Evolutionary conservation across 1,140 invertebrate genomes (phyloP), one percentile per base, ranked within the genome.

Genomic region (Drosophila pruinosa): DNA sequence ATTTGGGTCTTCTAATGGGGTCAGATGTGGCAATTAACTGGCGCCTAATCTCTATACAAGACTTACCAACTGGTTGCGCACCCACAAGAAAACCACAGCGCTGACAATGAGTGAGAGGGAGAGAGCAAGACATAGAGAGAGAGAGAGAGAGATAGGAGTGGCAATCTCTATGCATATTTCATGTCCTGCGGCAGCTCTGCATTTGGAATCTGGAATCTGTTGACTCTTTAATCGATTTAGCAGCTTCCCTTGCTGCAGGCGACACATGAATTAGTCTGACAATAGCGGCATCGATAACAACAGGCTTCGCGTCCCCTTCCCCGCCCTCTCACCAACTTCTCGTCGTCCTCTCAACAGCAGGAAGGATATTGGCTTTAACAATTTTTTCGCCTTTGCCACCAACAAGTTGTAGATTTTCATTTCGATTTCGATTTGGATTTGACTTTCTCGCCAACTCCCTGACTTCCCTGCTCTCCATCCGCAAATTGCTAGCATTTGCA

Each of bases 181-280:
- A 62, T 52, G 26, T n/a, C 57, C 65, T 45, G 57, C 57, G 47
- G 47, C 65, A 24, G 48, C 15, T 52, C 54, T 26, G 28, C 67
- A 71, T 58, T 75, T 52, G 56, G 31, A 67, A 77, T 39, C 48
- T 56, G 38, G 43, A 76, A 70, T 53, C 59, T 63, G 80, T 75
- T 81, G 47, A 81, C 82, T 86, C 78, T 88, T 88, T 78, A 88
- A 88, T 75, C 82, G 82, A 86, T 88, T 88, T 75, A 75, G 65
- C 63, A 80, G 76, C 58, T 28, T 61, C 62, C 63, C 47, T 62
- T 85, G 70, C 82, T 86, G 82, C 78, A 88, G 63, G 50, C 82
- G 82, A 86, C 82, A 86, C 82, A 86, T 88, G 82, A 86, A 88
- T 86, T 86, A 86, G 82, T 83, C 75, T 67, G 67, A 86, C 83